phyloP scores from a whole-genome alignment of 1,140 invertebrate genomes.

The Drosophila rufa region DNA sequence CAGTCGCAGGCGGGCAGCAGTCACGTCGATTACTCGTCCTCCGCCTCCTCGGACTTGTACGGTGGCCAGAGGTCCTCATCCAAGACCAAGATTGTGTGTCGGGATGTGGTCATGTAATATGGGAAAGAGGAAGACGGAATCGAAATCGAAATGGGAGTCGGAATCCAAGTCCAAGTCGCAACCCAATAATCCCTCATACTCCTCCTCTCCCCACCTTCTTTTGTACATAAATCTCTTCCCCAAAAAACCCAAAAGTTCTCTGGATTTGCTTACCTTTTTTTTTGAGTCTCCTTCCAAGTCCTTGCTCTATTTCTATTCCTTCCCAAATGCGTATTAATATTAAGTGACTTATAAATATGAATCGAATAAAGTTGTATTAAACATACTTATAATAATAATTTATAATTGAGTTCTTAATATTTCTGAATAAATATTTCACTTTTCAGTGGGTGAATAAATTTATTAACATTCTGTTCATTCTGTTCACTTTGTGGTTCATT shows the following conservation, averaged over 20 bases:
- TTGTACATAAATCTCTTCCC: conserved; percentile 45
- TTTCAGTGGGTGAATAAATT: no score
- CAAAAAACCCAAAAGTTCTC: not conserved
- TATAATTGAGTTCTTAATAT: not conserved
- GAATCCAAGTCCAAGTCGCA: not conserved
- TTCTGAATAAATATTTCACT: no score
- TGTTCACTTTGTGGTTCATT: not conserved
- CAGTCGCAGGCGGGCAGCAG: conserved; percentile 77
- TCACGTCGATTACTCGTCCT: conserved; percentile 79
- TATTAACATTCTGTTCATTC: not conserved
- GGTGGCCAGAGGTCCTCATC: conserved; percentile 60
- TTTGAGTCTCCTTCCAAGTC: conserved; percentile 1
- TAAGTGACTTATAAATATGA: conserved; percentile 50
- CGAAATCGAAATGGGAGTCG: not conserved
- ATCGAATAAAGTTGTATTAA: conserved; percentile 67
- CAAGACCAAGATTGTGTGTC: conserved; percentile 76
- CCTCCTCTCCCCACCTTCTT: not conserved
- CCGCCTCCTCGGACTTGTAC: conserved; percentile 59
- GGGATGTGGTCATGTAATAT: conserved; percentile 69
- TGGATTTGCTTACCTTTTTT: conserved; percentile 7
- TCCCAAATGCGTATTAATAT: conserved; percentile 15
- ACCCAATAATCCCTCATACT: not conserved
- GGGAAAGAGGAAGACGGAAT: not conserved
- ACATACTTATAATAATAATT: conserved; percentile 12
- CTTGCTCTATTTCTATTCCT: not conserved